Evolutionary conservation across 2,888 invertebrate species (phyloP), one percentile per base, ranked within the genome.

Genomic region (Tenthredo amoena): DNA sequence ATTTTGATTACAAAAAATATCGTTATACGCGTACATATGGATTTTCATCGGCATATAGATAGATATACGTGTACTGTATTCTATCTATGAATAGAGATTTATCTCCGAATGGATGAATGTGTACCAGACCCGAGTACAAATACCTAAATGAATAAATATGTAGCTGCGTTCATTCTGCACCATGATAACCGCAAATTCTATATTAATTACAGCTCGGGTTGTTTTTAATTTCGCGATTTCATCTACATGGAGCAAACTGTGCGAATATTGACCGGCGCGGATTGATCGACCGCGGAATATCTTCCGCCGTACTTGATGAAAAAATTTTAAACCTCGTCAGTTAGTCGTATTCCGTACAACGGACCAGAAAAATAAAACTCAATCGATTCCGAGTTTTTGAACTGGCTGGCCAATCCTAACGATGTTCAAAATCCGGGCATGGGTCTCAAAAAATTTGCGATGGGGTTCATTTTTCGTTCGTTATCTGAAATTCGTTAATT

Each of bases 1-100:
- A 74, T 74, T 74, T 74, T 74, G 74, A 74, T 74, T 74, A 26
- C 43, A 26, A 74, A 74, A 55, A 74, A 74, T 74, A 47, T 74
- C 68, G 31, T 68, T 31, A 68, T 34, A 21, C n/a, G 5, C 21
- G 62, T 2, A 26, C 7, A 12, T 12, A 62, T 62, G 21, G 62
- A 62, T 58, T 58, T 58, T 18, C 26, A 26, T 26, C 26, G 26
- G 26, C 26, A 26, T 26, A 26, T 26, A 26, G 26, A 18, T 47
- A 47, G 26, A 18, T 47, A 47, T 15, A 47, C 26, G 26, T 1
- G 26, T 26, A 1, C 26, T 43, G 9, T 47, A 47, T 58, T 58
- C 21, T 62, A 62, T 62, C 62, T 26, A 26, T 62, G 62, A 62
- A 62, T 62, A 26, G 62, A 62, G 62, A 62, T 26, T 31, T 26